A percentile compares a stretch with the other conserved stretches of the same genome.
These are phyloP conservation scores for Lepeophtheirus nordmannii DNA, from an alignment of 2,888 invertebrate species.

Conservation along the genomic window DNA sequence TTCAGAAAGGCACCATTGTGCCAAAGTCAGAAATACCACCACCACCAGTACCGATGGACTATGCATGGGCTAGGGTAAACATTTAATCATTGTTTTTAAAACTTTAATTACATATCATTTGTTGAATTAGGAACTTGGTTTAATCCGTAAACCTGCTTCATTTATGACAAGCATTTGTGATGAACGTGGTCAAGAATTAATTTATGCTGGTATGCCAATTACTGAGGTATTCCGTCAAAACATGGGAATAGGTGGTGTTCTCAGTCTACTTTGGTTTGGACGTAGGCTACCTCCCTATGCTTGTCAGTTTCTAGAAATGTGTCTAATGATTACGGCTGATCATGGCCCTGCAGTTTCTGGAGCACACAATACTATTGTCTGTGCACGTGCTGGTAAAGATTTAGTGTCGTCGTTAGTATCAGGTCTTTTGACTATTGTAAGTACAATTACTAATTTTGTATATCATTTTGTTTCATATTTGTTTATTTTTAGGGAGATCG, in stretches of 20 bases:
- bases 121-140: constrained; percentile 60
- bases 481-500: constrained; percentile 61
- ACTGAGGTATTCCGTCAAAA: constrained; percentile 37
- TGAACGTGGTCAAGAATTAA: constrained; percentile 88
- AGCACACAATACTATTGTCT: constrained; percentile 96
- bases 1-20: constrained; percentile 62
- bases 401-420: constrained; percentile 87
- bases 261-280: constrained; percentile 96
- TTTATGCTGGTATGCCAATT: constrained; percentile 83
- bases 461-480: not conserved
- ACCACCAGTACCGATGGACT: constrained; percentile 99
- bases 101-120: constrained; percentile 26
- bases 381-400: constrained; percentile 91
- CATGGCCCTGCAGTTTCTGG: constrained; percentile 98
- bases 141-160: constrained; percentile 95
- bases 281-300: constrained; percentile 83
- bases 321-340: constrained; percentile 93
- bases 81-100: not conserved
- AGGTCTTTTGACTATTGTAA: constrained; percentile 86
- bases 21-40: constrained; percentile 84
- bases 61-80: constrained; percentile 72
- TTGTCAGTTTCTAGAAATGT: constrained; percentile 95
- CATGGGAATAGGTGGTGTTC: constrained; percentile 89
- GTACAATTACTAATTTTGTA: constrained; percentile 33
- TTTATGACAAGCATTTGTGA: constrained; percentile 99